phyloP scores from a whole-genome alignment of 2,888 invertebrate genomes.

The Heliothis peltigera region DNA sequence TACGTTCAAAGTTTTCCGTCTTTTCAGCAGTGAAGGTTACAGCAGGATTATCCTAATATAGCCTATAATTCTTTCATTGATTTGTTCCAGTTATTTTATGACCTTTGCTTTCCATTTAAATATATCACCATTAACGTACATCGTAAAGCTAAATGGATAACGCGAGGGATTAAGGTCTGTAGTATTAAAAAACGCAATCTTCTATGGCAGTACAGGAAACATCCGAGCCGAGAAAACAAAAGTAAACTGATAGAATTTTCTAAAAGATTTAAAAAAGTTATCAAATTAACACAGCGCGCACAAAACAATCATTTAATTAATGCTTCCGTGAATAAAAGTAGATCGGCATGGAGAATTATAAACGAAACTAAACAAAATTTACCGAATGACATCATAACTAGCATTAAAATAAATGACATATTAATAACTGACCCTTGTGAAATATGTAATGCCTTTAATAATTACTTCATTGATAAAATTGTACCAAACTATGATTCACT shows the following conservation, averaged over 20 bases:
- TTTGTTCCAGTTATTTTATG: neutral
- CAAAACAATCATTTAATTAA: constrained; percentile 3
- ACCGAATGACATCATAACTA: neutral
- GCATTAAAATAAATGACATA: too few relatives aligned
- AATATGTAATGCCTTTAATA: too few relatives aligned
- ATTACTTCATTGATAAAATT: too few relatives aligned
- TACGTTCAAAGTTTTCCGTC: too few relatives aligned
- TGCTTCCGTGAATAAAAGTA: neutral
- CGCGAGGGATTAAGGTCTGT: neutral
- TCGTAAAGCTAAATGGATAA: constrained; percentile 3
- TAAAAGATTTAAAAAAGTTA: neutral
- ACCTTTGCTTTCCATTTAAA: constrained; percentile 4
- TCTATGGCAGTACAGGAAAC: neutral
- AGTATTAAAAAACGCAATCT: neutral
- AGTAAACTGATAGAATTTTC: neutral
- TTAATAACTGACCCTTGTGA: too few relatives aligned
- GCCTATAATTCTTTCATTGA: constrained; percentile 2
- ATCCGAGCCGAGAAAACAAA: neutral
- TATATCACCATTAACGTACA: neutral
- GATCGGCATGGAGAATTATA: neutral
- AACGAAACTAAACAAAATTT: neutral
- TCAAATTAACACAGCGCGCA: neutral
- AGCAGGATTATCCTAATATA: constrained; percentile 1
- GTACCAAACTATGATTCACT: neutral
- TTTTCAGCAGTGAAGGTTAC: too few relatives aligned